Evolutionary conservation across 2,888 invertebrate species (phyloP).

Genomic region (Amiota minor): DNA sequence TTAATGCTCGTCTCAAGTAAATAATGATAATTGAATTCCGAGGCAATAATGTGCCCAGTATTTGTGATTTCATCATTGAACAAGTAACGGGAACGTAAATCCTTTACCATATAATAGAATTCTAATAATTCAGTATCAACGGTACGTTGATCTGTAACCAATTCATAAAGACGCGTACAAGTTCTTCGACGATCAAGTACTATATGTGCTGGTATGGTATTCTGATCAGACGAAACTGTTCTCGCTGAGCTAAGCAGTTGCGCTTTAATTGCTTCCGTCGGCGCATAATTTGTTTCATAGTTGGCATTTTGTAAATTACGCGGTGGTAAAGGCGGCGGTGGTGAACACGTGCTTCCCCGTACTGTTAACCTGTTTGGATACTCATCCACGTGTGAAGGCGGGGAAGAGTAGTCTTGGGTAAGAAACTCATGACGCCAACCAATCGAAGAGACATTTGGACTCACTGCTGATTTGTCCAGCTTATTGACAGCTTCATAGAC

Average conservation of each 20-base stretch:
- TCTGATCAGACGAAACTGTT: background rate
- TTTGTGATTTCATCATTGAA: constrained; percentile 86
- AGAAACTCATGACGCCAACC: constrained; percentile 70
- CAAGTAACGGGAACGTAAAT: constrained; percentile 83
- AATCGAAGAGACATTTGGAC: constrained; percentile 72
- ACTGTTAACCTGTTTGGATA: constrained; percentile 30
- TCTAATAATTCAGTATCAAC: constrained; percentile 86
- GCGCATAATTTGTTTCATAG: constrained; percentile 40
- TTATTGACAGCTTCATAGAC: constrained; percentile 81
- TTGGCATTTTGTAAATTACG: constrained; percentile 70
- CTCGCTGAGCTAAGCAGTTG: background rate
- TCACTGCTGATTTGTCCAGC: constrained; percentile 75
- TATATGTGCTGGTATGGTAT: constrained; percentile 51
- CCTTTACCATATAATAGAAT: constrained; percentile 87
- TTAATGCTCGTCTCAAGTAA: constrained; percentile 90
- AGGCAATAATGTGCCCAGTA: constrained; percentile 90
- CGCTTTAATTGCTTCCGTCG: background rate
- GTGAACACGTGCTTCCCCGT: constrained; percentile 51
- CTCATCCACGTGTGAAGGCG: background rate
- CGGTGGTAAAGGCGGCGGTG: constrained; percentile 78
- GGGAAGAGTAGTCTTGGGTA: background rate
- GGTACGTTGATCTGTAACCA: constrained; percentile 80
- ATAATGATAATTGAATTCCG: constrained; percentile 87
- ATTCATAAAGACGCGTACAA: constrained; percentile 78
- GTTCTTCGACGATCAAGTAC: constrained; percentile 71